Conservation (phyloP, 92 coral and sea anemone species). For the Heliopora coerulea region DNA sequence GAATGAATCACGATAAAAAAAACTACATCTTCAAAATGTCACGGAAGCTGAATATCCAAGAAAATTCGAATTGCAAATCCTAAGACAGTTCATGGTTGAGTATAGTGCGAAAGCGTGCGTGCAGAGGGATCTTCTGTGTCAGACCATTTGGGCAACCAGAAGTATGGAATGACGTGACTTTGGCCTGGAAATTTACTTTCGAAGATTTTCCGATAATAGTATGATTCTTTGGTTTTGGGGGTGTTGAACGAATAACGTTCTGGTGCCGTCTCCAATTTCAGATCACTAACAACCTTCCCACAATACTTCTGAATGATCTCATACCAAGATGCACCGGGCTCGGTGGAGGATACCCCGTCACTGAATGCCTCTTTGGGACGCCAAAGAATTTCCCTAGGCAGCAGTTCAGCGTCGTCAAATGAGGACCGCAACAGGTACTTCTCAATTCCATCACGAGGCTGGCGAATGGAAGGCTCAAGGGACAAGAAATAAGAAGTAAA, state of each 20-base stretch:
- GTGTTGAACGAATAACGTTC: conserved; percentile 80
- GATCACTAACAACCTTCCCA: conserved; percentile 68
- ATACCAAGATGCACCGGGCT: conserved; percentile 94
- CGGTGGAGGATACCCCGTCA: conserved; percentile 86
- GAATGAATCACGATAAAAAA: no score
- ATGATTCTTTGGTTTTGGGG: conserved; percentile 90
- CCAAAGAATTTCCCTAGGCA: conserved; percentile 93
- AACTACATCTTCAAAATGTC: no score
- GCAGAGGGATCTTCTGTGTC: conserved; percentile 93
- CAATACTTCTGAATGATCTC: conserved; percentile 80
- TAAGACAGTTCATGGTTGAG: conserved; percentile 29
- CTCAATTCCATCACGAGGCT: conserved; percentile 82
- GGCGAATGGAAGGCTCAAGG: conserved; percentile 74
- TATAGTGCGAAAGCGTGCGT: conserved; percentile 88
- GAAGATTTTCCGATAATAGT: conserved; percentile 78
- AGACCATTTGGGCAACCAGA: conserved; percentile 98
- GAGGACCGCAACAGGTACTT: conserved; percentile 90
- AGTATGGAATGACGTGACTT: conserved; percentile 78
- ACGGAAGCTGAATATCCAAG: no score
- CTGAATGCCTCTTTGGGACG: conserved; percentile 97
- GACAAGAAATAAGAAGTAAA: conserved; percentile 94
- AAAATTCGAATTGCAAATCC: no score
- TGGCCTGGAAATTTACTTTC: conserved; percentile 80
- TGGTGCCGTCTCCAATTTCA: conserved; percentile 65
- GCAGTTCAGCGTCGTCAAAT: conserved; percentile 72